A percentile compares a stretch with the other conserved stretches of the same genome.
These are phyloP conservation scores for Drosophila mimetica DNA, from an alignment of 2,888 invertebrate genomes.

Conservation along the genomic window DNA sequence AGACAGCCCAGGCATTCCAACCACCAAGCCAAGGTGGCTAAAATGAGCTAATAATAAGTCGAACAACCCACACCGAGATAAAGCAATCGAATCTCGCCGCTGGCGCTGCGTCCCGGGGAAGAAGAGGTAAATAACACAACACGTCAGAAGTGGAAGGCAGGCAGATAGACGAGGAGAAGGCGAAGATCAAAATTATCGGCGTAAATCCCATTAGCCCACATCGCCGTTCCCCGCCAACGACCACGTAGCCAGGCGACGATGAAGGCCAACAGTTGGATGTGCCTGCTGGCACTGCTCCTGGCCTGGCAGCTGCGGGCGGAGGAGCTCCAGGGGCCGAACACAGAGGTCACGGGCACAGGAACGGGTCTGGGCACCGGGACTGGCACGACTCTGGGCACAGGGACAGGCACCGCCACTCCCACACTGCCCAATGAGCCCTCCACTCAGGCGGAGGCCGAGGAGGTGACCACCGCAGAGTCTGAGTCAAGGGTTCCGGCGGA, in stretches of 20 bases:
- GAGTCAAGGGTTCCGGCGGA: slow-evolving; percentile 48
- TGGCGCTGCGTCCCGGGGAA: slow-evolving; percentile 2
- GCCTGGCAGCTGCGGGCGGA: slow-evolving; percentile 52
- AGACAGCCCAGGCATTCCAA: slow-evolving; percentile 13
- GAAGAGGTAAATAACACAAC: slow-evolving; percentile 75
- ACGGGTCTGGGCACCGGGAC: slow-evolving; percentile 5
- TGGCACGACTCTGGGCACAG: slow-evolving; percentile 12
- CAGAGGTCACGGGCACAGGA: slow-evolving; percentile 41
- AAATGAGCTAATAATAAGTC: slow-evolving; percentile 54
- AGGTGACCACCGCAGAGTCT: slow-evolving; percentile 52
- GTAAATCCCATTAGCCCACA: slow-evolving; percentile 20
- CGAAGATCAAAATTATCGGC: slow-evolving; percentile 41
- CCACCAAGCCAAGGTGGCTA: slow-evolving; percentile 10
- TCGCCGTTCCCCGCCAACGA: background rate
- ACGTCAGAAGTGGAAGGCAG: slow-evolving; percentile 62
- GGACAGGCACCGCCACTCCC: slow-evolving; percentile 23
- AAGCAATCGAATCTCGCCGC: slow-evolving; percentile 1
- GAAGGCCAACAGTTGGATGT: slow-evolving; percentile 54
- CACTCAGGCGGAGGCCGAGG: slow-evolving; percentile 40
- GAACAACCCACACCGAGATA: slow-evolving; percentile 10
- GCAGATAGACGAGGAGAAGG: slow-evolving; percentile 32
- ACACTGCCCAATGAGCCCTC: slow-evolving; percentile 22
- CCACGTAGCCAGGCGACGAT: slow-evolving; percentile 42
- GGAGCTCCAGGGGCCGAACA: slow-evolving; percentile 73
- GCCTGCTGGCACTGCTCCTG: slow-evolving; percentile 55